Conservation (phyloP, 2,797 vertebrate genomes). For the Siniperca obscura region DNA sequence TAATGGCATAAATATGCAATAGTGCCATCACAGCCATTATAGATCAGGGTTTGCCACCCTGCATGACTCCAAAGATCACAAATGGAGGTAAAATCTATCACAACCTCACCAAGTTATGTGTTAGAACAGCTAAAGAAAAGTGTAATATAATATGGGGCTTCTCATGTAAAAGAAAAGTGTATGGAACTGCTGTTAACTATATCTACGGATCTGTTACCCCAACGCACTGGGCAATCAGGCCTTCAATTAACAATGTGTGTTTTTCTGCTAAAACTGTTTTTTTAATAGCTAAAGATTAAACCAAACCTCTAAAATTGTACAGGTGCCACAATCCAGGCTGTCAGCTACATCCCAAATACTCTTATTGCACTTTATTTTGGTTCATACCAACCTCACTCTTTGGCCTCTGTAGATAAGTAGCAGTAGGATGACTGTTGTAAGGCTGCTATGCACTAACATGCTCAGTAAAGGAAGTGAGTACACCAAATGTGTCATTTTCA, state of each 20-base stretch:
- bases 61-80: constrained; percentile 35
- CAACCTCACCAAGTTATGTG: background rate
- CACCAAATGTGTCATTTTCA: constrained; percentile 5
- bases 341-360: constrained; percentile 52
- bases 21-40: constrained; percentile 67
- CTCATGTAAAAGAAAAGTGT: background rate
- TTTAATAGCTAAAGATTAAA: constrained; percentile 27
- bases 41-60: constrained; percentile 51
- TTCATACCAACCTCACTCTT: constrained; percentile 12
- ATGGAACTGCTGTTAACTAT: constrained; percentile 9
- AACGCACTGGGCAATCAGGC: constrained; percentile 29
- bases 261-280: constrained; percentile 25
- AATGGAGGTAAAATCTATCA: constrained; percentile 28
- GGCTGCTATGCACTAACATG: background rate
- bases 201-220: constrained; percentile 2
- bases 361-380: constrained; percentile 56
- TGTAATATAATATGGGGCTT: background rate
- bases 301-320: constrained; percentile 4
- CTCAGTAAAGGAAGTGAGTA: constrained; percentile 9
- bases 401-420: background rate
- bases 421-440: background rate
- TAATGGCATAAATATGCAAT: constrained; percentile 51
- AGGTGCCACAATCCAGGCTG: constrained; percentile 38
- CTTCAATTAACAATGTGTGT: background rate
- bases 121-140: constrained; percentile 13